Evolutionary conservation across 2,888 invertebrate species (phyloP).

Genomic region (Vanessa cardui): DNA sequence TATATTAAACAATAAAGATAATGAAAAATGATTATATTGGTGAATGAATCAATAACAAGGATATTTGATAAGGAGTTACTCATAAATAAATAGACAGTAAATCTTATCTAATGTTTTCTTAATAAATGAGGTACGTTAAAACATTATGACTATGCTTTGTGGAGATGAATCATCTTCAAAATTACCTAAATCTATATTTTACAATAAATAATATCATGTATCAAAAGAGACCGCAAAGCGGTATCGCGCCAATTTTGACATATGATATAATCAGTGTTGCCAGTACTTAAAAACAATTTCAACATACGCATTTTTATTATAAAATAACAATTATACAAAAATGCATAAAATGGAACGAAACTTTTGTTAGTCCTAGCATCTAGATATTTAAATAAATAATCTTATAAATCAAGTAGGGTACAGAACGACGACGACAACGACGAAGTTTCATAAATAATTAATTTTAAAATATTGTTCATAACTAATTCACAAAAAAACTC

Average conservation of each 20-base stretch:
- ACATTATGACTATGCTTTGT: slow-evolving; percentile 75
- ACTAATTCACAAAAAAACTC: slow-evolving; percentile 23
- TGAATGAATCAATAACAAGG: slow-evolving; percentile 5
- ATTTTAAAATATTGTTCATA: slow-evolving; percentile 15
- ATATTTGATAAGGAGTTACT: slow-evolving; percentile 41
- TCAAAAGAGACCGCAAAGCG: slow-evolving; percentile 41
- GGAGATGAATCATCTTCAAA: slow-evolving; percentile 55
- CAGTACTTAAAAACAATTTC: slow-evolving; percentile 64
- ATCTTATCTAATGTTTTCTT: slow-evolving; percentile 67
- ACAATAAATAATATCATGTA: slow-evolving; percentile 47
- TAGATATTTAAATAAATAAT: slow-evolving; percentile 68
- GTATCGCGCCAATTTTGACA: slow-evolving; percentile 43
- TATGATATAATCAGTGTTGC: slow-evolving; percentile 41
- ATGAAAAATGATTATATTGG: slow-evolving; percentile 9
- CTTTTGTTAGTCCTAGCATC: slow-evolving; percentile 55
- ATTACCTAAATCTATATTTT: slow-evolving; percentile 54
- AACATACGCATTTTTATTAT: slow-evolving; percentile 71
- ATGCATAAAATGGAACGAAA: slow-evolving; percentile 80
- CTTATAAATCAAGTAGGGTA: slow-evolving; percentile 40
- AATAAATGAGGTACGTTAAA: slow-evolving; percentile 81
- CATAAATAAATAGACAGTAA: slow-evolving; percentile 46
- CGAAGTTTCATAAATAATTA: slow-evolving; percentile 31
- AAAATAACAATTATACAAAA: slow-evolving; percentile 79
- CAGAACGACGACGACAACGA: slow-evolving; percentile 40
- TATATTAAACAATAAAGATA: slow-evolving; percentile 35